These are phyloP conservation scores for Noctilio leporinus DNA, from an alignment of 2,113 vertebrate genomes.

Conservation along the genomic window DNA sequence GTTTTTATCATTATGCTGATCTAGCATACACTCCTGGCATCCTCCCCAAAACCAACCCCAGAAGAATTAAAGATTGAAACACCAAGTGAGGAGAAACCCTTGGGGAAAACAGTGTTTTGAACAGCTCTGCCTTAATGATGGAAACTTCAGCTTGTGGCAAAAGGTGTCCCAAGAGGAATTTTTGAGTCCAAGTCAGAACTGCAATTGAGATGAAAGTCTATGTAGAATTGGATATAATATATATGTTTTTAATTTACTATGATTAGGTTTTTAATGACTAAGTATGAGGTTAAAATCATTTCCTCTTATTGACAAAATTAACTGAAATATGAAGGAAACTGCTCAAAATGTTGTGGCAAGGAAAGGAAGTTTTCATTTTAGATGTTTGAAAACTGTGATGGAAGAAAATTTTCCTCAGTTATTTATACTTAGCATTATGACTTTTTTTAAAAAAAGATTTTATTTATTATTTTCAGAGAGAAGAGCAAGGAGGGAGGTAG, in stretches of 20 bases:
- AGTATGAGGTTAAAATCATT: neutral
- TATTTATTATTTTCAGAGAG: no score
- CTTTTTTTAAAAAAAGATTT: no score
- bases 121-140: neutral
- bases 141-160: neutral
- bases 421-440: neutral
- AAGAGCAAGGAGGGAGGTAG: no score
- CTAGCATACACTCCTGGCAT: neutral
- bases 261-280: neutral
- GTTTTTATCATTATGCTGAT: neutral
- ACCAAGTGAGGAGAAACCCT: neutral
- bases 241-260: neutral
- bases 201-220: neutral
- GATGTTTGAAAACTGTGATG: neutral
- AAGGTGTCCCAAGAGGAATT: neutral
- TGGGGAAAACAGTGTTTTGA: neutral
- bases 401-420: neutral
- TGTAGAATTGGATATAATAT: neutral
- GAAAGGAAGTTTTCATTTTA: neutral
- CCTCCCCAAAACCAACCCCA: neutral
- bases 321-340: neutral
- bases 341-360: neutral
- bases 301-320: neutral
- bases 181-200: neutral
- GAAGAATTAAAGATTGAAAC: neutral